Evolutionary conservation across 2,797 vertebrate genomes (phyloP), one percentile per base, ranked within the genome.

Genomic region (Neopelma chrysocephalum): DNA sequence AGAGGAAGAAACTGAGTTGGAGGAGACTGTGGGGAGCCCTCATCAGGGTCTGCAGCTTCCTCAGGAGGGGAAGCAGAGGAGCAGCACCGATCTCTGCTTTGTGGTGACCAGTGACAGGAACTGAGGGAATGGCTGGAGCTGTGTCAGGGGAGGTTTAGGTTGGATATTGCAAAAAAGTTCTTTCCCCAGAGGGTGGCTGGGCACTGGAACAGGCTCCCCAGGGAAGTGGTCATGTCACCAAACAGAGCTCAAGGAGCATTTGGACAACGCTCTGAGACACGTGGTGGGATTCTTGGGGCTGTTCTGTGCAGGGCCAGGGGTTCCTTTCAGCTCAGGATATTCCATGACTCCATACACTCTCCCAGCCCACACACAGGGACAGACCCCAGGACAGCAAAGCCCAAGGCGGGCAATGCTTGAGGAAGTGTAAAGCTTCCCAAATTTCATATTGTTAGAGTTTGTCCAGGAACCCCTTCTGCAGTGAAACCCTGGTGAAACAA

Each of bases 71-170:
- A 12, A 68, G 40, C 26, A 36, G 43, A 72, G 32, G 12, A 27
- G 12, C 22, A 71, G 36, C 15, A 15, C 31, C 0, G 0, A 38
- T 8, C 38, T 68, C 54, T 60, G 34, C 17, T 42, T 21, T 60
- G 5, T 34, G 25, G 1, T 40, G 26, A 68, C 31, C 25, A 75
- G 9, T 48, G 27, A 34, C 29, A 66, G 34, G 25, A 34, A 4
- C 29, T 1, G 0, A 72, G 29, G 47, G 47, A 73, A 47, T 0
- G 1, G 38, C 77, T 58, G 60, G 32, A 65, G 15, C 15, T 20
- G n/a, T 10, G 16, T 21, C 60, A 73, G 14, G 16, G 10, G 6
- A 40, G 11, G 25, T 2, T 81, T 11, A 42, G 54, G 31, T 0
- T 61, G 40, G 61, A 8, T 61, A 68, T 11, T 40, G 60, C 34